Base-by-base conservation (phyloP, 1,140 invertebrate genomes). In the Monochamus saltuarius region DNA sequence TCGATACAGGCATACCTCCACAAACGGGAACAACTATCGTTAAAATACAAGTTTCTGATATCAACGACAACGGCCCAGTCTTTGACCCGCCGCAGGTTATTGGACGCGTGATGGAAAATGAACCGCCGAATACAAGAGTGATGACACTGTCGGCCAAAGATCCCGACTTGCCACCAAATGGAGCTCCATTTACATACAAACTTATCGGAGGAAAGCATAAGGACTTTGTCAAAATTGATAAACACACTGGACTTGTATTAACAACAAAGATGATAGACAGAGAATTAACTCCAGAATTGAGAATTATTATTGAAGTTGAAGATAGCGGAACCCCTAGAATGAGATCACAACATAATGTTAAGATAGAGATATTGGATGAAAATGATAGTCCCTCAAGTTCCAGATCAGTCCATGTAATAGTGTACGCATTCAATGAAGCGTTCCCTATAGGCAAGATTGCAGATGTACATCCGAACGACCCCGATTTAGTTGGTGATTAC, bases 31-130 rank as follows among this genome's bases (percentile, higher is more conserved):
- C 90, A 3, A 83, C 92, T 1, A 87, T 84, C 1, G 88, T 97
- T 0, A 87, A 85, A 70, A 86, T 95, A 43, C 80, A 82, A 29
- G 64, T 97, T 1, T 81, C 84, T 9, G 95, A 98, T 76, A 84
- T 97, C 7, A 98, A 98, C 75, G 96, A 98, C 67, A 98, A 97
- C 74, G 92, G 90, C 0, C 95, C 95, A 0, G 75, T 86, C 4
- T 95, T 98, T 70, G 86, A 89, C 53, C 77, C 87, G 0, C 77
- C 84, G 0, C 84, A 86, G 37, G 80, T 89, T 8, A 54, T 67
- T 1, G 94, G 90, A 0, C 87, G 89, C 64, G 85, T 97, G 0
- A 83, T 83, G 38, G 95, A 98, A 80, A 96, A 97, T 73, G 90
- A 94, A 77, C 89, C 91, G 0, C 81, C 88, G 2, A 89, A 88